A percentile compares a stretch with the other conserved stretches of the same genome.
phyloP scores from a whole-genome alignment of 2,113 vertebrate genomes.

The Austrofundulus limnaeus region DNA sequence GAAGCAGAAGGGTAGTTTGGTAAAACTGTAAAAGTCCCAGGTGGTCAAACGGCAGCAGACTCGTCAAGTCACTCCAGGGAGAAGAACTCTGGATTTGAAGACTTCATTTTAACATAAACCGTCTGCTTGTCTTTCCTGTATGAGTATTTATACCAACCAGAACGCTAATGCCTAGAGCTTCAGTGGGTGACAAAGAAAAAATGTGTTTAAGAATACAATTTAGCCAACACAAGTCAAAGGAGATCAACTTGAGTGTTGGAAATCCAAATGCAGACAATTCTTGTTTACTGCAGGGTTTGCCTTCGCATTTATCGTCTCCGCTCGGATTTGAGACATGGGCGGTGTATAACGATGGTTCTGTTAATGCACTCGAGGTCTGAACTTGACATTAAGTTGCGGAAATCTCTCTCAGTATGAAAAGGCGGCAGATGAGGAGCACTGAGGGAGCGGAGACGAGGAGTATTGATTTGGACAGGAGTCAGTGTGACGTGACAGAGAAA shows the following conservation, averaged over 20 bases:
- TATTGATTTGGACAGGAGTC: conserved; percentile 11
- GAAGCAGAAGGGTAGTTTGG: conserved; percentile 8
- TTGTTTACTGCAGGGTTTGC: conserved; percentile 16
- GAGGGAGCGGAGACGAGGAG: neutral
- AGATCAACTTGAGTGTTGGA: neutral
- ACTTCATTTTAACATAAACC: conserved; percentile 69
- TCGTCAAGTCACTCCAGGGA: conserved; percentile 23
- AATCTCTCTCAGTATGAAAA: conserved; percentile 19
- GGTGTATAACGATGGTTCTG: conserved; percentile 25
- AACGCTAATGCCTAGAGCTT: conserved; percentile 47
- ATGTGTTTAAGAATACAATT: neutral
- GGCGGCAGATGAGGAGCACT: neutral
- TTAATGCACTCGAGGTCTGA: conserved; percentile 16
- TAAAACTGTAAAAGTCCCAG: conserved; percentile 13
- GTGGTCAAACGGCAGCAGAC: neutral
- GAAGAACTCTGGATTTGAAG: conserved; percentile 30
- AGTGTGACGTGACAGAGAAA: conserved; percentile 28
- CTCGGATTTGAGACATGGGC: conserved; percentile 21
- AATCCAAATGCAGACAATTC: neutral
- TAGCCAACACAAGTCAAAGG: neutral
- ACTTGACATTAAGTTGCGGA: conserved; percentile 24
- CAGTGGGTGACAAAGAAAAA: conserved; percentile 1
- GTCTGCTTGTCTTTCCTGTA: conserved; percentile 74
- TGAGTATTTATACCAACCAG: conserved; percentile 67
- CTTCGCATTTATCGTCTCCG: conserved; percentile 33